Evolutionary conservation across 2,797 vertebrate species (phyloP), one percentile per base, ranked within the genome.

Genomic region (Pterois miles): DNA sequence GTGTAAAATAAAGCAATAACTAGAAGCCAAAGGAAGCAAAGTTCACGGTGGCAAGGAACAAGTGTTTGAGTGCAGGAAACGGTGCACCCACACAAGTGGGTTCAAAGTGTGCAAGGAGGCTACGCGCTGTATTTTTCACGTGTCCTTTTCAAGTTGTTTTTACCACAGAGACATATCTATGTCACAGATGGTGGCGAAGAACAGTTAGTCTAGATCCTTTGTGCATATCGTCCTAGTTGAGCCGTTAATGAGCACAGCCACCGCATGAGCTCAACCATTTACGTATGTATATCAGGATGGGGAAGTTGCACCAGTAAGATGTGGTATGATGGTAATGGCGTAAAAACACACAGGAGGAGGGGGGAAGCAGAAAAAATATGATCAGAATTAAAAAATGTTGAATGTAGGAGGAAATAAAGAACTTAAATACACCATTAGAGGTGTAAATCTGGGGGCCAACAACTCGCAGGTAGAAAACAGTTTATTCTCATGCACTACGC

Each of bases 341-440:
- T 25, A 33, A 63, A 48, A 31, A 53, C 79, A 52, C 23, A 57
- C 38, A 31, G 31, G 54, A 54, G 27, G 43, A 5, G 43, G 18
- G 18, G 43, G 40, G 16, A 25, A 38, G 12, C 11, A 48, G 38
- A 36, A 11, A 59, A 46, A 23, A 40, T 22, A 40, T 4, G 18
- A 83, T 71, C 70, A 70, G 36, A 60, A 79, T 82, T 86, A 34
- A 85, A 76, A 76, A 88, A 60, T 82, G 65, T 58, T 75, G 56
- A 82, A 62, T n/a, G 31, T 20, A 57, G 7, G 23, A 63, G 38
- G 70, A 43, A 64, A 56, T 80, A 54, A 81, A 63, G 50, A 74
- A 52, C 36, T 58, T 75, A 66, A 86, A 87, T 74, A 68, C 70
- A 76, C 66, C 54, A 78, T 81, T 76, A 84, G 67, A 75, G 74